A percentile compares a stretch with the other conserved stretches of the same genome.
These are phyloP conservation scores for Pampus argenteus DNA, from an alignment of 2,797 vertebrate genomes.

Conservation along the genomic window DNA sequence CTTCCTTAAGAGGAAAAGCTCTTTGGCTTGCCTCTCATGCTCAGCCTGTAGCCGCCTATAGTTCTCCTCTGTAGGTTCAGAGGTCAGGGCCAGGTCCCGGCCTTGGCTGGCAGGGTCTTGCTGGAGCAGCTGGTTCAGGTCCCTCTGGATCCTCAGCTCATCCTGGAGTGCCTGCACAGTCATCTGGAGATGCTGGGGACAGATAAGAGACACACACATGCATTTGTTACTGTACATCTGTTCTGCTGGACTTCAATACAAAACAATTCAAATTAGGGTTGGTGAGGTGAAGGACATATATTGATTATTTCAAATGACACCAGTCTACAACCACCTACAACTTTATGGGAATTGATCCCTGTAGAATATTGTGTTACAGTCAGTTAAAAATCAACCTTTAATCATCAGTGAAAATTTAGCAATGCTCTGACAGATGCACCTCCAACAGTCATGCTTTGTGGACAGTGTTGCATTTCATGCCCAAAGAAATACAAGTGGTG, in stretches of 20 bases:
- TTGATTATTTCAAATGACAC: slow-evolving; percentile 22
- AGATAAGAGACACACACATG: slow-evolving; percentile 4
- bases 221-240: neutral
- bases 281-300: neutral
- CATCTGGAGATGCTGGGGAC: slow-evolving; percentile 95
- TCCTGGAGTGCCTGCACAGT: slow-evolving; percentile 98
- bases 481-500: slow-evolving; percentile 66
- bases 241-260: slow-evolving; percentile 6
- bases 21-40: slow-evolving; percentile 96
- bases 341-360: slow-evolving; percentile 23
- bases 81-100: slow-evolving; percentile 87
- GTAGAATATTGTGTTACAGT: slow-evolving; percentile 36
- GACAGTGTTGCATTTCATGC: slow-evolving; percentile 70
- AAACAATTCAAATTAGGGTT: slow-evolving; percentile 5
- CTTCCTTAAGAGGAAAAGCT: slow-evolving; percentile 96
- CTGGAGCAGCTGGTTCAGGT: slow-evolving; percentile 97
- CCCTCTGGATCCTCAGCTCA: slow-evolving; percentile 95
- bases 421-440: slow-evolving; percentile 43
- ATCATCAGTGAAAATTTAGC: slow-evolving; percentile 49
- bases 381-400: slow-evolving; percentile 36
- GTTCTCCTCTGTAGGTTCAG: slow-evolving; percentile 96
- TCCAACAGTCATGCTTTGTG: slow-evolving; percentile 41
- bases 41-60: slow-evolving; percentile 91
- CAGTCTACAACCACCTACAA: neutral
- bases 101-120: slow-evolving; percentile 89